Conservation (phyloP, 2,888 invertebrate species). For the Zootermopsis nevadensis region DNA sequence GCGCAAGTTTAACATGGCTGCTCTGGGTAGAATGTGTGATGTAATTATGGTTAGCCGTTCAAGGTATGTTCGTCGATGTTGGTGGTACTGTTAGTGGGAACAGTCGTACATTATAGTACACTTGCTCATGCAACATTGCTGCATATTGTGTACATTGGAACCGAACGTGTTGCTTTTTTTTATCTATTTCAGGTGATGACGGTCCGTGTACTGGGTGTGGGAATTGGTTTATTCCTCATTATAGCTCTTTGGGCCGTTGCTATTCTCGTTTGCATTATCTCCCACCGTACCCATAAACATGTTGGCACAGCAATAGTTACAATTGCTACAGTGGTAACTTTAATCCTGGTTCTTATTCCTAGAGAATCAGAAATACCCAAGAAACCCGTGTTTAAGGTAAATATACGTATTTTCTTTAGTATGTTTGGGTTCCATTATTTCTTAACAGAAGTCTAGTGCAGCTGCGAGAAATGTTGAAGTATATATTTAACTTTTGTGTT, state of each 20-base stretch:
- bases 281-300: conserved; percentile 73
- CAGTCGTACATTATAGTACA: no score
- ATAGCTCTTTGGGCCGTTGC: conserved; percentile 74
- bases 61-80: no score
- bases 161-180: neutral
- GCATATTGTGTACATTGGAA: no score
- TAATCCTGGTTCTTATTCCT: conserved; percentile 72
- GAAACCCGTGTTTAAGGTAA: conserved; percentile 65
- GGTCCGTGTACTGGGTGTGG: conserved; percentile 66
- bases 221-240: conserved; percentile 75
- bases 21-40: no score
- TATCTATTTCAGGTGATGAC: conserved; percentile 58
- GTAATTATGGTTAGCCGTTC: no score
- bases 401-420: conserved; percentile 49
- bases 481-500: no score
- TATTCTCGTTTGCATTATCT: conserved; percentile 72
- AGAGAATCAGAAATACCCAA: conserved; percentile 60
- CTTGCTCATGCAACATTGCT: no score
- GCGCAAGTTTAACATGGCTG: neutral
- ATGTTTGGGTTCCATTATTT: neutral
- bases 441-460: no score
- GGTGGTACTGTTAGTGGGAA: no score
- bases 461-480: no score
- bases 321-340: conserved; percentile 68
- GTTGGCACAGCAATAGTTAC: conserved; percentile 72